These are phyloP conservation scores for Latrodectus hesperus DNA, from an alignment of 2,888 invertebrate species.

Conservation along the genomic window DNA sequence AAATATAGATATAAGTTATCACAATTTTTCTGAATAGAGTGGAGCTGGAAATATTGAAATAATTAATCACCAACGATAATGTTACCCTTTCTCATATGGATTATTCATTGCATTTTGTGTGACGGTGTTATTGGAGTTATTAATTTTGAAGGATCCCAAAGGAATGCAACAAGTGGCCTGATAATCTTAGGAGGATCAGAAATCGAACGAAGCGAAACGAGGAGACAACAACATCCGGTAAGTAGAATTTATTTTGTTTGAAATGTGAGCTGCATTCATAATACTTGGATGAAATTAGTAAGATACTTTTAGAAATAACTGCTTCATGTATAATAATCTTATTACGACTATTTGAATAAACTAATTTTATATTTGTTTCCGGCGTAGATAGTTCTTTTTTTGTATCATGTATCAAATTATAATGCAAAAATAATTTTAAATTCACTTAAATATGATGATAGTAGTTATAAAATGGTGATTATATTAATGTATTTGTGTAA, in stretches of 20 bases:
- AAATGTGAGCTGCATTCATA: too few relatives aligned
- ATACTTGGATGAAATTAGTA: too few relatives aligned
- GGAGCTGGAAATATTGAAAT: background rate
- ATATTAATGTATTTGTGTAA: too few relatives aligned
- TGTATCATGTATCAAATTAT: too few relatives aligned
- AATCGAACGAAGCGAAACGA: constrained; percentile 49
- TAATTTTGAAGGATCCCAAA: constrained; percentile 11
- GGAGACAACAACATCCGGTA: constrained; percentile 45
- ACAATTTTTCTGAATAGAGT: background rate
- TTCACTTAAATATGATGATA: too few relatives aligned
- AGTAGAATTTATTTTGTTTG: constrained; percentile 3
- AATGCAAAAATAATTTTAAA: too few relatives aligned
- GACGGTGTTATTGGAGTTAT: constrained; percentile 24
- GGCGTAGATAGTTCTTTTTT: too few relatives aligned
- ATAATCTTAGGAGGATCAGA: constrained; percentile 43
- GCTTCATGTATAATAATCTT: too few relatives aligned
- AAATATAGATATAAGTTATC: background rate
- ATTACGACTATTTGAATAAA: too few relatives aligned
- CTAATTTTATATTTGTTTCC: too few relatives aligned
- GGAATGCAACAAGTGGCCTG: constrained; percentile 15
- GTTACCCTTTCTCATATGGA: constrained; percentile 1
- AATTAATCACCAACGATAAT: background rate
- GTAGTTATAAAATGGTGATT: too few relatives aligned
- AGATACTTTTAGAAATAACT: too few relatives aligned
- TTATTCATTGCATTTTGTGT: constrained; percentile 3